phyloP scores from a whole-genome alignment of 35 echinoderm and acorn worm genomes.

The Lytechinus variegatus region DNA sequence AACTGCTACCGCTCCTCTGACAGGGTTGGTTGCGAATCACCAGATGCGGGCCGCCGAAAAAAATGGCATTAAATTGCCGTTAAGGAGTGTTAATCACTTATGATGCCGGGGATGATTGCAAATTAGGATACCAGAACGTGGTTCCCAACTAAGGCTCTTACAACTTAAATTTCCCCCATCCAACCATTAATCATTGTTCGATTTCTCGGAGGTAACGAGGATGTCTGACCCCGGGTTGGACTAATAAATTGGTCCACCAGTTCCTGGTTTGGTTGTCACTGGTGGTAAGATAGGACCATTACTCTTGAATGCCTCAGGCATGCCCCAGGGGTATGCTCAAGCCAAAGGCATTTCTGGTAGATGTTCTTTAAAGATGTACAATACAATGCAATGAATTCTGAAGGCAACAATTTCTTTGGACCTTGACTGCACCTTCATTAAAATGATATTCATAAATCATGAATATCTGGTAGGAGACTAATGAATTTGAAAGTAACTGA shows the following conservation, averaged over 20 bases:
- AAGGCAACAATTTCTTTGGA: not conserved
- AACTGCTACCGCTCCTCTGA: not conserved
- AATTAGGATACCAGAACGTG: not conserved
- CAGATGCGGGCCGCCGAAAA: not conserved
- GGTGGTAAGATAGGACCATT: not conserved
- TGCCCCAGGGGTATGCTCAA: not conserved
- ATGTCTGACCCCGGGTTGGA: not conserved
- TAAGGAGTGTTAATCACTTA: slow-evolving; percentile 19
- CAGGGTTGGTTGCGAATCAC: not conserved
- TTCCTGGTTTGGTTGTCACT: not conserved
- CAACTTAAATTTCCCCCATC: not conserved
- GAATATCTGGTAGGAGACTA: not conserved
- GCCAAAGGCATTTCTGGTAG: not conserved
- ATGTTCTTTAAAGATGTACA: not conserved
- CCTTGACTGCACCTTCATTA: not conserved
- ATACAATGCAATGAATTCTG: not conserved
- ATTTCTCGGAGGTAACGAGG: not conserved
- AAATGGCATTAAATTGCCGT: slow-evolving; percentile 2
- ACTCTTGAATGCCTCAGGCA: not conserved
- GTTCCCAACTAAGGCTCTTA: not conserved
- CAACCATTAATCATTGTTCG: not conserved
- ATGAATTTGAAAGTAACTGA: not conserved
- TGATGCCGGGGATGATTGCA: not conserved
- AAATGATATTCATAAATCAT: not conserved
- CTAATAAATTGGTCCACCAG: not conserved